Evolutionary conservation across 2,113 vertebrate genomes (phyloP), one percentile per base, ranked within the genome.

Genomic region (Notothenia coriiceps): DNA sequence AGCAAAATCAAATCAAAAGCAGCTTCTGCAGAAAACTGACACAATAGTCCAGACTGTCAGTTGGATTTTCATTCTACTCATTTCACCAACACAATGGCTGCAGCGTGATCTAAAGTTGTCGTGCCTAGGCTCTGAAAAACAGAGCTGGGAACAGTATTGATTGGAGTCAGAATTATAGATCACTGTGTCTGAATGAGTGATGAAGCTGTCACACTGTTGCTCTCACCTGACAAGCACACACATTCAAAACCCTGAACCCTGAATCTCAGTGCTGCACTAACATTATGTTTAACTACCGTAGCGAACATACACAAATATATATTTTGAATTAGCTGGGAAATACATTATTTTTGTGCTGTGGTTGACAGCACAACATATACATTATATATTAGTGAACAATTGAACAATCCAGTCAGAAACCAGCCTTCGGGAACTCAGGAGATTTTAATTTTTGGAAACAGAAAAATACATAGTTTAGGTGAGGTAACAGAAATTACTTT

Each of bases 141-240:
- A 74, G 76, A 86, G 85, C 86, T 20, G 83, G 79, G 88, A 84
- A 80, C 14, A 68, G 84, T 88, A 92, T 91, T 80, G 88, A 92
- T 91, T 80, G 73, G 29, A 77, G 87, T 89, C 85, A 89, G 88
- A 84, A 70, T 87, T 88, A 92, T 90, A 82, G 89, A 92, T 92
- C 86, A 76, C 84, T 66, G 12, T 82, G 89, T 90, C 91, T 68
- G 70, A 82, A 87, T 90, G 91, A 92, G 88, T 87, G 90, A 93
- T 93, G 90, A 82, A 89, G 86, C 88, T 84, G 86, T 86, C 82
- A 10, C 62, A 51, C 65, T 70, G 88, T 70, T 89, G 77, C 68
- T 88, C 83, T 90, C 88, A 85, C 83, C 85, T 88, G 89, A 90
- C 87, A 82, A 70, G 81, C 71, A 46, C 47, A 44, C 68, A 25